Percentiles rank a stretch among this genome's conserved stretches.
phyloP scores from a whole-genome alignment of 2,113 vertebrate species.

The Equus quagga region DNA sequence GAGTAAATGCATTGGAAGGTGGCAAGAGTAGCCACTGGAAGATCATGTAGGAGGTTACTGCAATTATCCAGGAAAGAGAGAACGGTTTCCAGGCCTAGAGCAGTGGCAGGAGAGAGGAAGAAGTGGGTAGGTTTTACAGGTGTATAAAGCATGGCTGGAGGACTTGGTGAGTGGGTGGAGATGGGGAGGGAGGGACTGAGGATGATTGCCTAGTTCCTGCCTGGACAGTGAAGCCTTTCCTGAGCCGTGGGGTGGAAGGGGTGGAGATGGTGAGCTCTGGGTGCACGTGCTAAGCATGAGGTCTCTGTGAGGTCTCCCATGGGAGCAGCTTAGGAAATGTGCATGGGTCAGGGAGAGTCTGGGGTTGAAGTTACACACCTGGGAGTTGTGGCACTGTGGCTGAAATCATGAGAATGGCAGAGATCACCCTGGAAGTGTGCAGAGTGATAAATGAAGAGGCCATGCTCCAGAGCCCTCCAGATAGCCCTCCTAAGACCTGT shows the following conservation, averaged over 20 bases:
- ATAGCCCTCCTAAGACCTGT: rapidly evolving
- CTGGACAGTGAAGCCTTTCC: neutral
- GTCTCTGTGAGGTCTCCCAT: neutral
- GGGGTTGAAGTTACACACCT: neutral
- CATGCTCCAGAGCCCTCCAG: neutral
- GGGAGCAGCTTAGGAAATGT: neutral
- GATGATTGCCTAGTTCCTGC: neutral
- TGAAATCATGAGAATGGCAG: neutral
- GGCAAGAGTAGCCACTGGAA: neutral
- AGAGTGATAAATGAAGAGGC: neutral
- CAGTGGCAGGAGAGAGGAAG: neutral
- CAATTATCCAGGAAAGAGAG: neutral
- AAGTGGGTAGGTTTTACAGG: neutral
- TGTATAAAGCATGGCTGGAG: too few species aligned
- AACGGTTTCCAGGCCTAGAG: neutral
- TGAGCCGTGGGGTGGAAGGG: neutral
- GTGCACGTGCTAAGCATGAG: neutral
- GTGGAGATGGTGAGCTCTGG: neutral
- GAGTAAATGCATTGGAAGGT: neutral
- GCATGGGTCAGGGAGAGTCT: neutral
- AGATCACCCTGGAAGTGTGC: neutral
- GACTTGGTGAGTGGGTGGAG: neutral
- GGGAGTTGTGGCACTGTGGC: neutral
- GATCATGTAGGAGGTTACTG: neutral
- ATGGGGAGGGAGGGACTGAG: too few species aligned